A percentile compares a stretch with the other conserved stretches of the same genome.
These are phyloP conservation scores for Sardinella longiceps DNA, from an alignment of 2,797 vertebrate genomes.

Conservation along the genomic window DNA sequence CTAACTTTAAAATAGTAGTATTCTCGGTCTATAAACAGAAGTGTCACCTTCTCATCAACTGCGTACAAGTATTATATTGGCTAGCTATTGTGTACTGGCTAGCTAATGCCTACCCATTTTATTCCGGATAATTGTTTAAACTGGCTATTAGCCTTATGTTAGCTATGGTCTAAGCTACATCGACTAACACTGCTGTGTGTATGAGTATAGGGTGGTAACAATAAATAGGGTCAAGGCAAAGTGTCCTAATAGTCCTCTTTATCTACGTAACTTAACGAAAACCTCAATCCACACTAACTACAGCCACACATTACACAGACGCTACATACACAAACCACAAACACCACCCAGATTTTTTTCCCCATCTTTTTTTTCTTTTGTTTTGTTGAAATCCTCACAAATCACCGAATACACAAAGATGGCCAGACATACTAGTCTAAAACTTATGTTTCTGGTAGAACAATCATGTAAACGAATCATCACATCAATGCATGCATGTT, in stretches of 20 bases:
- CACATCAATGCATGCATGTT: conserved; percentile 95
- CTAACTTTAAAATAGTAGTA: not conserved
- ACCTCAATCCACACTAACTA: conserved; percentile 84
- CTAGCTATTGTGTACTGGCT: not conserved
- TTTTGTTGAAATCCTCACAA: conserved; percentile 71
- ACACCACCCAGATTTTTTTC: conserved; percentile 59
- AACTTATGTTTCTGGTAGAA: conserved; percentile 84
- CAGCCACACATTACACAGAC: conserved; percentile 91
- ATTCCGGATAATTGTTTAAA: not conserved
- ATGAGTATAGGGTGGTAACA: conserved; percentile 41
- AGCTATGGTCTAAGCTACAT: conserved; percentile 63
- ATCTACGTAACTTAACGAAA: conserved; percentile 81
- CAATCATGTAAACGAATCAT: conserved; percentile 86
- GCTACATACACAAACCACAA: conserved; percentile 77
- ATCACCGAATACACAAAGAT: conserved; percentile 83
- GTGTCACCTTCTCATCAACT: not conserved
- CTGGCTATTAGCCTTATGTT: conserved; percentile 71
- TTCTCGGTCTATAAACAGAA: not conserved
- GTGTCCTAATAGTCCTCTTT: conserved; percentile 62
- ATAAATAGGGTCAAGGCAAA: conserved; percentile 60
- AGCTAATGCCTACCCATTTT: conserved; percentile 8
- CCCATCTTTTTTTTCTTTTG: conserved; percentile 42
- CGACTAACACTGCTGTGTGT: conserved; percentile 50
- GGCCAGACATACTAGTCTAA: conserved; percentile 91
- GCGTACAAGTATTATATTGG: not conserved